Percentiles rank a stretch among this genome's conserved stretches.
These are phyloP conservation scores for Takifugu bimaculatus DNA, from an alignment of 2,113 vertebrate genomes.

Conservation along the genomic window DNA sequence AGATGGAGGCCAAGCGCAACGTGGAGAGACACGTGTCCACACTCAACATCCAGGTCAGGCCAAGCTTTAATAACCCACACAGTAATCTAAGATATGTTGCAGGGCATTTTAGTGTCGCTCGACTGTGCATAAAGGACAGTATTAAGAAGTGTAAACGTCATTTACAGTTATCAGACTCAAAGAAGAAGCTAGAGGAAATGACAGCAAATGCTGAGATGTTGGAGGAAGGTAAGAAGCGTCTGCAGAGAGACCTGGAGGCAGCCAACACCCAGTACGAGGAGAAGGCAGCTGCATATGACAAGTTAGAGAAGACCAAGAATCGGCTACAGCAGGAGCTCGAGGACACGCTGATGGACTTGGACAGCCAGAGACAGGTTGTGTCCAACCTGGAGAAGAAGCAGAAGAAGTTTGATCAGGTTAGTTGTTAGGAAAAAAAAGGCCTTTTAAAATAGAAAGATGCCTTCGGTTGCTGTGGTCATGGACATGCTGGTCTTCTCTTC, in stretches of 20 bases:
- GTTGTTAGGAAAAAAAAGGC: not conserved
- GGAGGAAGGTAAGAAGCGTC: constrained; percentile 90
- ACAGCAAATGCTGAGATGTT: constrained; percentile 79
- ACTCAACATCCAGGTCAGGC: constrained; percentile 86
- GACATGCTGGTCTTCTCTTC: not conserved
- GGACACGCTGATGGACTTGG: constrained; percentile 88
- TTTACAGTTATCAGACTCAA: constrained; percentile 85
- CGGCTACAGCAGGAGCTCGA: constrained; percentile 93
- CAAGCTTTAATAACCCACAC: not conserved
- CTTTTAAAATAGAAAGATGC: not conserved
- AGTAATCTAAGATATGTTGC: not conserved
- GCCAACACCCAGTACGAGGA: constrained; percentile 88
- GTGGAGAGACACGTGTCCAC: constrained; percentile 89
- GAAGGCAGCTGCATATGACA: constrained; percentile 89
- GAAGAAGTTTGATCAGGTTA: constrained; percentile 97
- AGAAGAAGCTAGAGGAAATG: constrained; percentile 90
- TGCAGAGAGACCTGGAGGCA: constrained; percentile 88
- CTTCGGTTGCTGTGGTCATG: not conserved
- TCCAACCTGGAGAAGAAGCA: constrained; percentile 97
- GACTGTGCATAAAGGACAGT: too few species aligned
- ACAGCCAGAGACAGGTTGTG: constrained; percentile 92
- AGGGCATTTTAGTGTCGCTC: too few species aligned
- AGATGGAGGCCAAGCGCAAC: constrained; percentile 87
- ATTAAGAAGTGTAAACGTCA: too few species aligned
- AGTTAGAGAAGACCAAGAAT: constrained; percentile 94